Base-by-base conservation (phyloP, 2,113 vertebrate species). In the Tupaia chinensis region DNA sequence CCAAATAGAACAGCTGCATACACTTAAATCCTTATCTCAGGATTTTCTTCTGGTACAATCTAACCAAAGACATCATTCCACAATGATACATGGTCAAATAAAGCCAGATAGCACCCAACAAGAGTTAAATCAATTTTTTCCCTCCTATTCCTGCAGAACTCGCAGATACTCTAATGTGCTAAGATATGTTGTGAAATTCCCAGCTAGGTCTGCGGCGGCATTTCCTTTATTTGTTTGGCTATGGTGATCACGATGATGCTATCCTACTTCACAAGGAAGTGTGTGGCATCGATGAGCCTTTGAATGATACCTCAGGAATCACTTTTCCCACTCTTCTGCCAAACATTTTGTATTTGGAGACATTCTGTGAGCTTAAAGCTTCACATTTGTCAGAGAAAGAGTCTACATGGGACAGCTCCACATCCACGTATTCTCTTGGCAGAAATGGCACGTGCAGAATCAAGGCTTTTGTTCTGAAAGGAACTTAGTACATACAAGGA, bases 1-100 rank as follows among this genome's bases (percentile, higher is more conserved):
- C 34, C 54, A 74, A 73, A 53, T 89, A 69, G 84, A 95, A 87
- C 56, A 95, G 84, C 56, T 87, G 25, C 53, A 61, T 84, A 13
- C 7, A 12, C n/a, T 69, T 70, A 60, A 90, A 61, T 69, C 61
- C 63, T 60, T 78, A 84, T 70, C 69, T 92, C 15, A 11, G 69
- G 5, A 80, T 96, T 44, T 87, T 76, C 8, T 69, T 91, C 60
- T 60, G 70, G n/a, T 1, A 0, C 29, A 11, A 0, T 25, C 80
- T 80, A 74, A 84, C 81, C 34, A 27, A 65, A 85, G 87, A 44
- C 53, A 63, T 66, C 44, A 44, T 92, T 88, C 80, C 68, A 56
- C 12, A 9, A 56, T 72, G 69, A 69, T 77, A 80, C 54, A 56
- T 66, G 58, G n/a, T 32, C 65, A 93, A 79, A 63, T 78, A 85